Evolutionary conservation across 2,888 invertebrate species (phyloP), one percentile per base, ranked within the genome.

Genomic region (Horisme vitalbata): DNA sequence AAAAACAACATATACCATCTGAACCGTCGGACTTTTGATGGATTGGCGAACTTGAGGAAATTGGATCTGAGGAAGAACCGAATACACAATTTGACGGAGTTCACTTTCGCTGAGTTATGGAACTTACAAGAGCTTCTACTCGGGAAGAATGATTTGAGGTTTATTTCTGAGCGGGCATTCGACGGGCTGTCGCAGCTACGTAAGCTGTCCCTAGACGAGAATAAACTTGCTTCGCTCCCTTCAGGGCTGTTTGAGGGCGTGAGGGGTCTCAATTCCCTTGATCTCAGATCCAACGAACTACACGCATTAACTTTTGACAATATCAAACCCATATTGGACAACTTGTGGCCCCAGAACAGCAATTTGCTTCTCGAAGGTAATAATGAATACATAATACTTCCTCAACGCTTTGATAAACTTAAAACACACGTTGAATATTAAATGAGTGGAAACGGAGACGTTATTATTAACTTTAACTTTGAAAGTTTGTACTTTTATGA

Each of bases 41-140:
- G 96, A 31, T 85, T 96, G 72, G 92, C 93, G 33, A 93, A 93
- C 75, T 87, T 96, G 58, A 92, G 92, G 75, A 91, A 93, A 71
- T 91, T 96, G 60, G 94, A 95, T 79, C 84, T 96, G 59, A 93
- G 94, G 52, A 90, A 90, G 59, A 96, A 96, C 76, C 91, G 92
- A 68, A 92, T 96, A 66, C 92, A 93, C 61, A 94, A 94, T 84
- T 91, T 96, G 64, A 95, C 94, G 2, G 95, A 95, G 62, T 93
- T 94, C 53, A 95, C 94, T 23, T 96, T 96, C 78, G 92, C 93
- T 1, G 95, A 96, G 72, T 84, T 95, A 75, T 94, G 94, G 88
- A 93, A 93, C 65, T 83, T 95, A 23, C 91, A 92, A 44, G 94
- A 94, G 68, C 79, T 95, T 65, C 90, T 93, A 28, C 80, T 95